Percentiles rank a stretch among this genome's conserved stretches.
Evolutionary conservation across 1,140 invertebrate genomes (phyloP).

Genomic region (Hyposmocoma kahamanoa): DNA sequence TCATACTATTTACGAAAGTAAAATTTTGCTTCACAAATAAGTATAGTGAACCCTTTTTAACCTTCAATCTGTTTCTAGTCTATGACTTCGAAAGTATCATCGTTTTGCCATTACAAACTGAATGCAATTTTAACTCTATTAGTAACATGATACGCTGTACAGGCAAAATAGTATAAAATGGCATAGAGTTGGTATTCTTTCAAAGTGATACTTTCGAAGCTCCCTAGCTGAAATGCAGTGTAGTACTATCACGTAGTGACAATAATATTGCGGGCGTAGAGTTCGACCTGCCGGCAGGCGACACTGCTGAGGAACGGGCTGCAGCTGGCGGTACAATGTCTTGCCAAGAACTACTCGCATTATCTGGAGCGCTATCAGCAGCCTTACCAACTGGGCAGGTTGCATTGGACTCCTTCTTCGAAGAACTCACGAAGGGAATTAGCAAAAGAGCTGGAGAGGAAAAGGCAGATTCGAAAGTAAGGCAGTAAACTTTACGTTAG

Average conservation of each 20-base stretch:
- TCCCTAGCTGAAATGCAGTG: neutral
- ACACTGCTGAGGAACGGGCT: constrained; percentile 51
- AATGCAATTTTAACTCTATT: too few species aligned
- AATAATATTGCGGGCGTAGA: constrained; percentile 52
- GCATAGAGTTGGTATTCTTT: too few species aligned
- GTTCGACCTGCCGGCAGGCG: constrained; percentile 66
- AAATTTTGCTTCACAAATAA: too few species aligned
- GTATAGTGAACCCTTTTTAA: too few species aligned
- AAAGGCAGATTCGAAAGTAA: constrained; percentile 58
- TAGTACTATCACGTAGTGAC: constrained; percentile 27
- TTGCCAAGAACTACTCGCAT: constrained; percentile 92
- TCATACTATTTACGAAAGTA: too few species aligned
- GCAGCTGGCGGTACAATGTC: constrained; percentile 80
- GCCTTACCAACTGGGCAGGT: constrained; percentile 91
- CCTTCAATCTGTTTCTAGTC: too few species aligned
- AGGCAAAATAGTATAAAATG: too few species aligned
- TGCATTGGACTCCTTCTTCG: constrained; percentile 86
- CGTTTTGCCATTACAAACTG: too few species aligned
- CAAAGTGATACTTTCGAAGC: neutral
- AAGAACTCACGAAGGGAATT: constrained; percentile 83
- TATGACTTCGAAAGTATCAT: too few species aligned
- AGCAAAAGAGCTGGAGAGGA: constrained; percentile 66
- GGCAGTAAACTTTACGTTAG: neutral
- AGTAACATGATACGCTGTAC: too few species aligned
- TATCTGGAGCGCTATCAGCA: constrained; percentile 92